Percentiles rank a stretch among this genome's conserved stretches.
Conservation (phyloP, 2,888 invertebrate species). For the Eristalinus sepulchralis region DNA sequence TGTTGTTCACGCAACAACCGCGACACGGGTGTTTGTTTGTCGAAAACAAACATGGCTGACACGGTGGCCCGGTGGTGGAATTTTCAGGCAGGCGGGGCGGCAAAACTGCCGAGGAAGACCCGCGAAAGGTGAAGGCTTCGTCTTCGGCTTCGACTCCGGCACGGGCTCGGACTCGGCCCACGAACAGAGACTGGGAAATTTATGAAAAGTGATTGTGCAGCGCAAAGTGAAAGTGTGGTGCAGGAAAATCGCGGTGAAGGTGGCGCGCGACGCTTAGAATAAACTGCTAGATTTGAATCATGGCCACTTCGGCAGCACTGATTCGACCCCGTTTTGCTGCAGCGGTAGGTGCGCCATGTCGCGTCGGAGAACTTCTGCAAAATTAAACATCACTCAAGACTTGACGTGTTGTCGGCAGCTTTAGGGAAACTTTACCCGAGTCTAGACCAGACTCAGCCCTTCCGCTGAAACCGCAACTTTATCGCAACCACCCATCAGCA, state of each 20-base stretch:
- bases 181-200: constrained; percentile 53
- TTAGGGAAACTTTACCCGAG: neutral
- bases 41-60: constrained; percentile 23
- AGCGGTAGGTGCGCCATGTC: neutral
- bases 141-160: too few species aligned
- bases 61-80: neutral
- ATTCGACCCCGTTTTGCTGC: neutral
- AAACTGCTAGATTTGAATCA: neutral
- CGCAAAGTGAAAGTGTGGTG: neutral
- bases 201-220: constrained; percentile 39
- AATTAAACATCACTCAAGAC: neutral
- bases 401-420: neutral
- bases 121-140: constrained; percentile 34
- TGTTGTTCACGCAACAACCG: constrained; percentile 17
- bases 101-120: neutral
- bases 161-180: too few species aligned
- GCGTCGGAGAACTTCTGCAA: neutral
- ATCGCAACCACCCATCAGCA: neutral
- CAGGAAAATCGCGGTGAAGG: neutral
- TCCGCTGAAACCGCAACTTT: neutral
- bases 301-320: neutral
- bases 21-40: constrained; percentile 45
- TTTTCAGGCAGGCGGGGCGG: neutral
- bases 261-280: neutral
- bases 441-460: too few species aligned